phyloP scores from a whole-genome alignment of 2,888 invertebrate genomes.

The Podotricha telesiphe region DNA sequence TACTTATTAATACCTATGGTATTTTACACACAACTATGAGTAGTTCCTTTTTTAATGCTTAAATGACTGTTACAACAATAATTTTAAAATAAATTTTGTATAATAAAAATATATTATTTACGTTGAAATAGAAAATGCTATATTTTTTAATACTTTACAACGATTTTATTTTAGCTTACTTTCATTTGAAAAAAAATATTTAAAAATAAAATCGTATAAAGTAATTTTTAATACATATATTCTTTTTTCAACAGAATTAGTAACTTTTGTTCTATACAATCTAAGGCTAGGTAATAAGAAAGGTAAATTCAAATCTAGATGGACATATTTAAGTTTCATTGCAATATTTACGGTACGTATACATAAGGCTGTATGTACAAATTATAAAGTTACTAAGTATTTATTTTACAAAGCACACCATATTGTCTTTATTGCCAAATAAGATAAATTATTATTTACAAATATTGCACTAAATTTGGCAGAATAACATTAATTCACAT shows the following conservation, averaged over 20 bases:
- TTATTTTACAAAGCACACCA: slow-evolving; percentile 72
- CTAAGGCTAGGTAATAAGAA: slow-evolving; percentile 16
- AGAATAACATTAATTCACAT: not conserved
- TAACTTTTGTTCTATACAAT: not conserved
- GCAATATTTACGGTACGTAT: slow-evolving; percentile 23
- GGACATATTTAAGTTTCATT: slow-evolving; percentile 20
- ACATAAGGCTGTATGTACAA: slow-evolving; percentile 26
- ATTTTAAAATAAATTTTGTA: not conserved
- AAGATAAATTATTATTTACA: slow-evolving; percentile 28
- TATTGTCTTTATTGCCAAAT: slow-evolving; percentile 74
- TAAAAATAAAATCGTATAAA: not conserved
- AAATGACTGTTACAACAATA: not conserved
- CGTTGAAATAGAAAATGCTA: not conserved
- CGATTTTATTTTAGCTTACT: not conserved
- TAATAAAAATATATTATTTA: slow-evolving; percentile 18
- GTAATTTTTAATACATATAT: slow-evolving; percentile 6
- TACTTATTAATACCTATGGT: slow-evolving; percentile 24
- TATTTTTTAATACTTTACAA: not conserved
- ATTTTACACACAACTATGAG: slow-evolving; percentile 13
- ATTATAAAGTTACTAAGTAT: slow-evolving; percentile 39
- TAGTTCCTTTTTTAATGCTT: not conserved
- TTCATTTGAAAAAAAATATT: not conserved
- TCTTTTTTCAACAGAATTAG: not conserved
- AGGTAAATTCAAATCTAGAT: slow-evolving; percentile 22
- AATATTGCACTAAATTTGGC: slow-evolving; percentile 9